These are phyloP conservation scores for Heliconius himera DNA, from an alignment of 1,140 invertebrate species.

Conservation along the genomic window DNA sequence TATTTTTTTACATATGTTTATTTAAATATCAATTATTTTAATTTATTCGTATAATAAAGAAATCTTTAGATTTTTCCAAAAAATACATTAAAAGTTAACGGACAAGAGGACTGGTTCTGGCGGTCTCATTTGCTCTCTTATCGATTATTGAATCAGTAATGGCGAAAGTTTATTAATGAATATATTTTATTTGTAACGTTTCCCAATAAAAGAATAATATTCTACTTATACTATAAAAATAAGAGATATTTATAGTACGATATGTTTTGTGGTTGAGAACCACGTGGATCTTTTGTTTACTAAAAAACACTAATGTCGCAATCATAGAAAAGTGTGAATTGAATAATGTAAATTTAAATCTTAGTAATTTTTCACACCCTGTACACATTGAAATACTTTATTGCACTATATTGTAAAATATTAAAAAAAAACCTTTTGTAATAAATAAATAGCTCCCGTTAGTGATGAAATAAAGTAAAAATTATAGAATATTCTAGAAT, in stretches of 20 bases:
- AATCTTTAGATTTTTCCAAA: not conserved
- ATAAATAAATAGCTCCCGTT: slow-evolving; percentile 58
- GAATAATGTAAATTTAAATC: slow-evolving; percentile 38
- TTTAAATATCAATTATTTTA: not conserved
- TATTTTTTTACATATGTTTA: not conserved
- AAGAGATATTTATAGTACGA: slow-evolving; percentile 2
- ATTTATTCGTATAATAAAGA: not conserved
- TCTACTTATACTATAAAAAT: slow-evolving; percentile 28
- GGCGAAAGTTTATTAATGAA: slow-evolving; percentile 15
- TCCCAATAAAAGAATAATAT: slow-evolving; percentile 6
- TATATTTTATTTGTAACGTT: no score
- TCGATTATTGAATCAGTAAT: slow-evolving; percentile 6
- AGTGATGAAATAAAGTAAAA: slow-evolving; percentile 58
- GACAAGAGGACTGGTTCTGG: not conserved
- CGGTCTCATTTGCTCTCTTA: not conserved
- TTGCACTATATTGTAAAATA: slow-evolving; percentile 68
- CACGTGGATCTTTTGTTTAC: slow-evolving; percentile 22
- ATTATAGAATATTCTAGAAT: slow-evolving; percentile 65
- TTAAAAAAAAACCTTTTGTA: slow-evolving; percentile 63
- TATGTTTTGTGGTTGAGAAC: not conserved
- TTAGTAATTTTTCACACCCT: slow-evolving; percentile 58
- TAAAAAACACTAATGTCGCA: slow-evolving; percentile 17
- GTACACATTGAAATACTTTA: slow-evolving; percentile 73
- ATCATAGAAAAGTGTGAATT: slow-evolving; percentile 27
- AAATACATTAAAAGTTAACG: not conserved